Evolutionary conservation across 2,797 vertebrate genomes (phyloP), one percentile per base, ranked within the genome.

Genomic region (Sarcophilus harrisii): DNA sequence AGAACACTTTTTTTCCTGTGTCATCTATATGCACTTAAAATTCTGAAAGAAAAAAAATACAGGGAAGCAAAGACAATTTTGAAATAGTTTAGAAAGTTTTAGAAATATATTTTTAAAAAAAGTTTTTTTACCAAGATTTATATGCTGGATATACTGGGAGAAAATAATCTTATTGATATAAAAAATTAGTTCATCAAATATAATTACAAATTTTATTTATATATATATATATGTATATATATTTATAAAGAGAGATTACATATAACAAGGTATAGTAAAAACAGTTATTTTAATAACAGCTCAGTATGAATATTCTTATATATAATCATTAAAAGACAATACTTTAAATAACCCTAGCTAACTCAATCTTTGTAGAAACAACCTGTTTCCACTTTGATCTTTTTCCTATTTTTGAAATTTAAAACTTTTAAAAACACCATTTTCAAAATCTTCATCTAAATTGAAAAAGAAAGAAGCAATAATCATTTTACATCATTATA

Each of bases 391-490:
- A 94, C 97, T 92, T 87, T 58, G 89, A 29, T 94, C 12, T 87
- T 95, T 94, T 5, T 91, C 54, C 59, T 57, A 59, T 60, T 92
- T 28, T 89, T 59, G 92, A 96, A 96, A 62, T 89, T n/a, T 92
- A 94, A 92, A 81, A 73, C 57, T 95, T 95, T 93, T 90, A 29
- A 97, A 94, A 95, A 92, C 27, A 90, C 11, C 28, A 90, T 3
- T 90, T 32, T 91, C 73, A 28, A 66, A 57, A 14, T 92, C 58
- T 94, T 58, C 52, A 95, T 95, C 49, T 62, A 58, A 95, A 87
- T 66, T 97, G 90, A 94, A 94, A 92, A 91, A 95, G 0, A 90
- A 93, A 90, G 52, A 27, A 18, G 97, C 96, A 81, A 89, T 97
- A 93, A 96, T 24, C 54, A 3, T 24, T 45, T 16, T 49, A 30